A percentile compares a stretch with the other conserved stretches of the same genome.
Evolutionary conservation across 2,888 invertebrate genomes (phyloP).

Genomic region (Limnephilus auricula): DNA sequence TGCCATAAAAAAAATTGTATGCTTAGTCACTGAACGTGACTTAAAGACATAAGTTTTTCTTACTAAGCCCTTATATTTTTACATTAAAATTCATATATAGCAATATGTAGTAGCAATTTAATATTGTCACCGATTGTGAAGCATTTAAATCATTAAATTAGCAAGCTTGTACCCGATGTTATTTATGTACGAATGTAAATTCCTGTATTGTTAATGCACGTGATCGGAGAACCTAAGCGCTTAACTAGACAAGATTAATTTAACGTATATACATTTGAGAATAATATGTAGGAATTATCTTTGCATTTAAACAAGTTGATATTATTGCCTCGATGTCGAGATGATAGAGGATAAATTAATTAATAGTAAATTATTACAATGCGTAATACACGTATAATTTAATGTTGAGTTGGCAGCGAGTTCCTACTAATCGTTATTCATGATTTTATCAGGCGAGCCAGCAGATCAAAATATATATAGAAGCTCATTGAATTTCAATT

Average conservation of each 20-base stretch:
- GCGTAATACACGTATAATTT: conserved; percentile 25
- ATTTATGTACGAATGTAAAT: conserved; percentile 45
- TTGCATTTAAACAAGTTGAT: not conserved
- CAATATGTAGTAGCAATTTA: not conserved
- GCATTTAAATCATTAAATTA: conserved; percentile 36
- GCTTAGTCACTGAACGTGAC: not conserved
- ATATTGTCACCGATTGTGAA: conserved; percentile 5
- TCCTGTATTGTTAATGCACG: conserved; percentile 36
- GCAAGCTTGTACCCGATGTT: conserved; percentile 31
- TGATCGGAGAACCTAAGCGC: conserved; percentile 42
- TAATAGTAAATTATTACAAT: conserved; percentile 15
- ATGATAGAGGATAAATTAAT: conserved; percentile 29
- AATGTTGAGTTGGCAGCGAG: not conserved
- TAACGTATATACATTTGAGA: not conserved
- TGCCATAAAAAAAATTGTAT: not conserved
- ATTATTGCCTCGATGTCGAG: conserved; percentile 32
- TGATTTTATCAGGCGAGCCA: conserved; percentile 9
- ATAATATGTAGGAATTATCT: conserved; percentile 1
- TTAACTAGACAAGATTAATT: conserved; percentile 17
- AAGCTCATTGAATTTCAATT: conserved; percentile 28
- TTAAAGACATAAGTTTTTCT: not conserved
- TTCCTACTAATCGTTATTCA: conserved; percentile 26
- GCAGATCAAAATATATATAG: not conserved
- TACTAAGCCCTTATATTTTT: not conserved
- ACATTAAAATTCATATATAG: not conserved